A percentile compares a stretch with the other conserved stretches of the same genome.
Conservation (phyloP, 2,888 invertebrate species). For the Ernsta delagoae region DNA sequence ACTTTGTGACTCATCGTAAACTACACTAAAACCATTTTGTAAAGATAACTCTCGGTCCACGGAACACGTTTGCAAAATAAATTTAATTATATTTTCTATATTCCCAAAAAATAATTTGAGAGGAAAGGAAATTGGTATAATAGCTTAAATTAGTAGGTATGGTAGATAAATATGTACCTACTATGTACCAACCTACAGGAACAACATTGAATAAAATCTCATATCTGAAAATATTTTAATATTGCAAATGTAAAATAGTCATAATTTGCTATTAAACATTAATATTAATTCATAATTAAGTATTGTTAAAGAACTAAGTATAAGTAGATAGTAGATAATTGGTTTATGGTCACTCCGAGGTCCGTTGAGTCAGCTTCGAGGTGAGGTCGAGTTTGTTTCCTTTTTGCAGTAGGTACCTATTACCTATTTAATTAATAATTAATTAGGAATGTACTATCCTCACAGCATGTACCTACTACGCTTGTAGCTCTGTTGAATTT, state of each 20-base stretch:
- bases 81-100: too few relatives aligned
- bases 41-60: too few relatives aligned
- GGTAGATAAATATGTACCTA: too few relatives aligned
- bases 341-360: slow-evolving; percentile 29
- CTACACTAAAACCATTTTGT: too few relatives aligned
- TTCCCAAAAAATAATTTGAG: too few relatives aligned
- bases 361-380: slow-evolving; percentile 19
- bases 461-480: neutral
- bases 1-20: too few relatives aligned
- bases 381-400: slow-evolving; percentile 20
- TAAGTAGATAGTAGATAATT: too few relatives aligned
- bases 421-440: neutral
- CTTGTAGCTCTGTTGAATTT: neutral
- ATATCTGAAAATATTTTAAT: neutral
- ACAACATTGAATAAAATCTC: neutral
- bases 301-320: slow-evolving; percentile 20
- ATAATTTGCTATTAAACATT: slow-evolving; percentile 8
- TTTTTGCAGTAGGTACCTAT: slow-evolving; percentile 9
- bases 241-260: neutral
- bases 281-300: slow-evolving; percentile 23
- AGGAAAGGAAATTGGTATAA: too few relatives aligned
- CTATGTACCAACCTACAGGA: too few relatives aligned
- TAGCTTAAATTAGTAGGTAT: too few relatives aligned
- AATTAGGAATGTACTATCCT: slow-evolving; percentile 17
- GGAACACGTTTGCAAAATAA: too few relatives aligned